phyloP scores from a whole-genome alignment of 92 coral and sea anemone genomes.

The Zoanthus gigantus region DNA sequence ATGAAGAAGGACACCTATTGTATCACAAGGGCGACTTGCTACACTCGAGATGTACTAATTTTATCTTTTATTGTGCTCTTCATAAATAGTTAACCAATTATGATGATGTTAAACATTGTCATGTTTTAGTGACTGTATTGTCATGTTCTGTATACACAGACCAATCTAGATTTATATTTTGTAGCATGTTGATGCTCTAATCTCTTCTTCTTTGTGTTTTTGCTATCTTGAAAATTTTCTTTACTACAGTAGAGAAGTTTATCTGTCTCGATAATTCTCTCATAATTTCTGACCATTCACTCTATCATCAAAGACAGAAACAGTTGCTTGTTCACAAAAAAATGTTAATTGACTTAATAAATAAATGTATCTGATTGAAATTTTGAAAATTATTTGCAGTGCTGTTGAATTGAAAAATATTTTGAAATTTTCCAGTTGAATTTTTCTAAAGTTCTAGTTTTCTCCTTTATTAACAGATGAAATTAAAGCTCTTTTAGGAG shows the following conservation, averaged over 20 bases:
- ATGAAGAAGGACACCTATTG: constrained; percentile 97
- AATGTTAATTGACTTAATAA: too few relatives aligned
- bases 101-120: background rate
- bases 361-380: too few relatives aligned
- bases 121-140: background rate
- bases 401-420: background rate
- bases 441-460: constrained; percentile 16
- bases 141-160: background rate
- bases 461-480: constrained; percentile 76
- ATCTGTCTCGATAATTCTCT: background rate
- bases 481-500: constrained; percentile 85
- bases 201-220: background rate
- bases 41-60: constrained; percentile 97
- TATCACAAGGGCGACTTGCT: constrained; percentile 97
- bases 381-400: background rate
- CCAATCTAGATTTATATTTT: background rate
- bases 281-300: background rate
- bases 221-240: background rate
- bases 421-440: background rate
- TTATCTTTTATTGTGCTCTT: constrained; percentile 73
- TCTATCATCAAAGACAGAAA: constrained; percentile 9
- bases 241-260: background rate
- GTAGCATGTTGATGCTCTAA: background rate
- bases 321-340: background rate
- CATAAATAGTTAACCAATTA: constrained; percentile 56